phyloP scores from a whole-genome alignment of 2,888 invertebrate genomes.

The Catonia carolina region DNA sequence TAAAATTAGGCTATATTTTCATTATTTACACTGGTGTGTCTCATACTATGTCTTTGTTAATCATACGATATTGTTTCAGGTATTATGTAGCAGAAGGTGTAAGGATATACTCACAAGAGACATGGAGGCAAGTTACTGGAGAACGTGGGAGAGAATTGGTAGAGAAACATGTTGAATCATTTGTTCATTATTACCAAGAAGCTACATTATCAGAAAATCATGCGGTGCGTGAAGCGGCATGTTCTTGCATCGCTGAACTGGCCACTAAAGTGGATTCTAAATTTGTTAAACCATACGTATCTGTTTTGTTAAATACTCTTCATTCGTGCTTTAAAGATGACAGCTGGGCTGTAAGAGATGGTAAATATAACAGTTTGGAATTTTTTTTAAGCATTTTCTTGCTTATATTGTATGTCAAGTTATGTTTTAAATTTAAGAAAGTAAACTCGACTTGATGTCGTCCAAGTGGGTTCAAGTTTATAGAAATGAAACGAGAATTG shows the following conservation, averaged over 20 bases:
- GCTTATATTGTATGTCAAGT: too few relatives aligned
- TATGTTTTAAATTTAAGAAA: too few relatives aligned
- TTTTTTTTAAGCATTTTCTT: too few relatives aligned
- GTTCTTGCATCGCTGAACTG: conserved; percentile 50
- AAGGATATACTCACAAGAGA: conserved; percentile 48
- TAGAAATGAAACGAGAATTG: too few relatives aligned
- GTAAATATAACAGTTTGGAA: conserved; percentile 39
- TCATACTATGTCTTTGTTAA: too few relatives aligned
- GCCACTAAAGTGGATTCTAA: conserved; percentile 43
- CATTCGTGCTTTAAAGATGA: conserved; percentile 48
- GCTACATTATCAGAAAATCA: conserved; percentile 49
- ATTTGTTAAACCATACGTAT: conserved; percentile 43
- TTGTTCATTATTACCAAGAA: conserved; percentile 46
- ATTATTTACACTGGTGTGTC: too few relatives aligned
- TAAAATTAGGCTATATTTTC: too few relatives aligned
- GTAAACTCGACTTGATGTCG: too few relatives aligned
- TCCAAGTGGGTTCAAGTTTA: too few relatives aligned
- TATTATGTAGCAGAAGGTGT: conserved; percentile 52
- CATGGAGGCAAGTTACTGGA: conserved; percentile 46
- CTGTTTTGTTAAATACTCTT: conserved; percentile 43
- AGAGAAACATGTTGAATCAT: conserved; percentile 42
- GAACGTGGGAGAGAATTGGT: conserved; percentile 45
- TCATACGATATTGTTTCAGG: conserved; percentile 30
- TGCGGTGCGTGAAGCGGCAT: conserved; percentile 51
- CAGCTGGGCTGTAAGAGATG: conserved; percentile 52